Percentiles rank a stretch among this genome's conserved stretches.
phyloP scores from a whole-genome alignment of 2,113 vertebrate species.

The Vidua macroura region DNA sequence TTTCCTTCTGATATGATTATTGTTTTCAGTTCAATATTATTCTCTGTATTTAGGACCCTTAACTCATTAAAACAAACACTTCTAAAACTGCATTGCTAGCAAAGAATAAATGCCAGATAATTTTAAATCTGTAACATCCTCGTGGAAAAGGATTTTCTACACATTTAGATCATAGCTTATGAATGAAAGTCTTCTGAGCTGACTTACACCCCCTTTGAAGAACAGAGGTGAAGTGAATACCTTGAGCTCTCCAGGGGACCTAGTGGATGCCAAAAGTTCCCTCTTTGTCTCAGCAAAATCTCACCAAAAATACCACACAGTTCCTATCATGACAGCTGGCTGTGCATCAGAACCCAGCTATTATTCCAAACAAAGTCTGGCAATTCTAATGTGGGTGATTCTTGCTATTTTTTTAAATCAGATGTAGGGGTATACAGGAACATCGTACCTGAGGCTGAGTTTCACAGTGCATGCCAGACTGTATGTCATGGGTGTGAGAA shows the following conservation, averaged over 20 bases:
- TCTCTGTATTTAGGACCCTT: background rate
- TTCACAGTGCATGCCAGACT: background rate
- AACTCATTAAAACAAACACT: background rate
- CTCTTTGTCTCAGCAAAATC: background rate
- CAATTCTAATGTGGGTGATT: background rate
- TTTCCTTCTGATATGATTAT: background rate
- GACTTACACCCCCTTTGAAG: background rate
- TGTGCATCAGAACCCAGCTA: background rate
- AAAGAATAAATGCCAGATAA: background rate
- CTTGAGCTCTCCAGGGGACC: background rate
- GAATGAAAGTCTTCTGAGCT: background rate
- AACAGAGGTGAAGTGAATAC: background rate
- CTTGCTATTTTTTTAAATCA: background rate
- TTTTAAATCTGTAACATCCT: background rate
- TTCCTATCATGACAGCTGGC: rapidly evolving
- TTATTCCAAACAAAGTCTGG: background rate
- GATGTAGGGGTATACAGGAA: background rate
- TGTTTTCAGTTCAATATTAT: background rate
- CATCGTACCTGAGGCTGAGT: background rate
- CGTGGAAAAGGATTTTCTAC: background rate
- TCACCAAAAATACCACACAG: background rate
- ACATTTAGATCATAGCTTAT: background rate
- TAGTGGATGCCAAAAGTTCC: background rate
- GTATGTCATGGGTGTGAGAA: background rate
- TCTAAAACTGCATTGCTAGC: background rate